These are phyloP conservation scores for Limnodromus scolopaceus DNA, from an alignment of 2,797 vertebrate genomes.

Conservation along the genomic window DNA sequence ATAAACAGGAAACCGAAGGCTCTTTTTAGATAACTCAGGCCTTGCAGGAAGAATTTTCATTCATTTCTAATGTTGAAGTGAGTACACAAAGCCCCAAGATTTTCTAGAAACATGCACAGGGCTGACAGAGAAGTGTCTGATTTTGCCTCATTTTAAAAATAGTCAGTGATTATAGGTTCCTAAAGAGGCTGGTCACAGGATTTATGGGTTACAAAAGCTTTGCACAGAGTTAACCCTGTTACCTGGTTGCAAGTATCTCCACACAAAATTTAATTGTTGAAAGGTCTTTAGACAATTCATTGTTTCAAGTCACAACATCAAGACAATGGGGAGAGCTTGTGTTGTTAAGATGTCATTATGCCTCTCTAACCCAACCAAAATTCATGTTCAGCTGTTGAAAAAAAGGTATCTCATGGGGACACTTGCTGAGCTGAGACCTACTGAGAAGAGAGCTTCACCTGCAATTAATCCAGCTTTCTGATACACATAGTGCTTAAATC, in stretches of 20 bases:
- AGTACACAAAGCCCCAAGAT: background rate
- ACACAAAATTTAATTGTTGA: background rate
- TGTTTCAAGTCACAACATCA: background rate
- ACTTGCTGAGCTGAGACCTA: background rate
- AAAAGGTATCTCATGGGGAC: background rate
- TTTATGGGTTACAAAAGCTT: background rate
- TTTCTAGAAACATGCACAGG: background rate
- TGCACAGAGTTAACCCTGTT: background rate
- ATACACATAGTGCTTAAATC: background rate
- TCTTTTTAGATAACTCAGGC: background rate
- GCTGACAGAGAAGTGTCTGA: background rate
- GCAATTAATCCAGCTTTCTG: background rate
- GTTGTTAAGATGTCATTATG: background rate
- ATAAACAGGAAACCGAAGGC: background rate
- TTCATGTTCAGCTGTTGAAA: background rate
- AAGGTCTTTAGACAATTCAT: background rate
- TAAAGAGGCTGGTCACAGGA: background rate
- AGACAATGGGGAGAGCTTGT: background rate
- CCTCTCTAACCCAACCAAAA: background rate
- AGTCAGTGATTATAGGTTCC: background rate
- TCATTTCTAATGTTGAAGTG: background rate
- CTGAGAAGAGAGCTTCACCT: background rate
- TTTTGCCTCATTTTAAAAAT: background rate
- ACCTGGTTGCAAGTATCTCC: background rate
- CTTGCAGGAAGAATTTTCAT: background rate